phyloP scores from a whole-genome alignment of 2,888 invertebrate species.

The Malthinus seriepunctatus region DNA sequence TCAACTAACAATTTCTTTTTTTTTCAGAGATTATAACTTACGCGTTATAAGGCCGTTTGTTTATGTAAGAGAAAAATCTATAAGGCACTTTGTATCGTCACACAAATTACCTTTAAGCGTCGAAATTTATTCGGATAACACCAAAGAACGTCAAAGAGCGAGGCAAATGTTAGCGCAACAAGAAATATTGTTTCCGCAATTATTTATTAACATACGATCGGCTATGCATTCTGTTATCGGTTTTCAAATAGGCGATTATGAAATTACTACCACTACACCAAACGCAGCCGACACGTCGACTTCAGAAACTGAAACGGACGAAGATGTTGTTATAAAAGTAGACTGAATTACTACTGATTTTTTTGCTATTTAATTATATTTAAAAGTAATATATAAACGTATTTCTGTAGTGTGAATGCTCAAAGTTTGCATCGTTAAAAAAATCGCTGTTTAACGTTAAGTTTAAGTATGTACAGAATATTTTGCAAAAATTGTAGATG shows the following conservation, averaged over 20 bases:
- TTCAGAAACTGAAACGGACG: constrained; percentile 68
- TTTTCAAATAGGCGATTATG: constrained; percentile 58
- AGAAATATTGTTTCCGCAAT: constrained; percentile 73
- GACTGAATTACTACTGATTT: constrained; percentile 31
- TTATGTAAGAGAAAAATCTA: constrained; percentile 77
- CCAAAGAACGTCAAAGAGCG: constrained; percentile 58
- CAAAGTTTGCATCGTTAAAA: constrained; percentile 9
- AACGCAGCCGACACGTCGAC: constrained; percentile 63
- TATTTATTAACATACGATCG: constrained; percentile 73
- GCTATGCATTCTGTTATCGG: constrained; percentile 62
- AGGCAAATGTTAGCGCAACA: constrained; percentile 74
- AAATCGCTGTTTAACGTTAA: constrained; percentile 6
- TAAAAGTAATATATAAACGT: background rate
- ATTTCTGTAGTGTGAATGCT: constrained; percentile 10
- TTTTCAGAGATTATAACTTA: constrained; percentile 73
- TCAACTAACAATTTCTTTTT: constrained; percentile 6
- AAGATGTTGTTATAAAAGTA: constrained; percentile 64
- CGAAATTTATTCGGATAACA: constrained; percentile 41
- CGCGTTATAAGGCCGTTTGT: constrained; percentile 86
- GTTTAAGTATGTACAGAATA: background rate
- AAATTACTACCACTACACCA: constrained; percentile 61
- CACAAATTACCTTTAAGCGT: constrained; percentile 72
- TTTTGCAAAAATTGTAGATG: constrained; percentile 1
- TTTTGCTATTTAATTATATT: constrained; percentile 13
- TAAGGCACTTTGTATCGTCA: constrained; percentile 74